Percentiles rank a stretch among this genome's conserved stretches.
Evolutionary conservation across 1,140 invertebrate genomes (phyloP).

Genomic region (Ladona fulva): DNA sequence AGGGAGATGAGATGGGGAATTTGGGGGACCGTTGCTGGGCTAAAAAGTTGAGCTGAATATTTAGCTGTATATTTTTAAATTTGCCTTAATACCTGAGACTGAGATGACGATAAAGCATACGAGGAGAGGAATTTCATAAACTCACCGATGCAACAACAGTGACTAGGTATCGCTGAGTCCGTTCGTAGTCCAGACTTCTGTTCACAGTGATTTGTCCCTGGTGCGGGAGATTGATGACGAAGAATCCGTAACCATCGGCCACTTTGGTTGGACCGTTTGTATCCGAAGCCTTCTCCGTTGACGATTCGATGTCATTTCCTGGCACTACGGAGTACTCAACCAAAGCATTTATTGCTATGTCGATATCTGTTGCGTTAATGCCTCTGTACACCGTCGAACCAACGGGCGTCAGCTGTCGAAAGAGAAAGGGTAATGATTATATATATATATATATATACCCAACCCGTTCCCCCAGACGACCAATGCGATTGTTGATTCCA

Average conservation of each 20-base stretch:
- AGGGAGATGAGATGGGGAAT: too few species aligned
- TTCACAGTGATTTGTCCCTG: slow-evolving; percentile 85
- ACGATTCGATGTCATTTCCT: slow-evolving; percentile 41
- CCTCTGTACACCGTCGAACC: slow-evolving; percentile 78
- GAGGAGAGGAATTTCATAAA: slow-evolving; percentile 27
- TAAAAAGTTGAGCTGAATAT: too few species aligned
- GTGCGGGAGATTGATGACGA: slow-evolving; percentile 78
- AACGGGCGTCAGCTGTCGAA: slow-evolving; percentile 65
- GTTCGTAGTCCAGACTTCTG: slow-evolving; percentile 79
- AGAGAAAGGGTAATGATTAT: too few species aligned
- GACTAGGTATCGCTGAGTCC: slow-evolving; percentile 77
- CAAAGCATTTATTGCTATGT: slow-evolving; percentile 77
- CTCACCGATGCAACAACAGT: slow-evolving; percentile 83
- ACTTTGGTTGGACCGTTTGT: slow-evolving; percentile 42
- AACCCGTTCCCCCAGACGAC: too few species aligned
- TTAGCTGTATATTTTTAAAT: too few species aligned
- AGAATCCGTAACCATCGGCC: slow-evolving; percentile 72
- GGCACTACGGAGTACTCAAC: slow-evolving; percentile 69
- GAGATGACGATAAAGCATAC: too few species aligned
- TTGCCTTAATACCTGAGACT: too few species aligned
- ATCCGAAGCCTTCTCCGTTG: slow-evolving; percentile 43
- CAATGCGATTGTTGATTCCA: too few species aligned
- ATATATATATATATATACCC: too few species aligned
- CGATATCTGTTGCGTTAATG: slow-evolving; percentile 71
- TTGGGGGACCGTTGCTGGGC: too few species aligned